phyloP scores from a whole-genome alignment of 64 coral and sea anemone species.

The Anthopleura sola region DNA sequence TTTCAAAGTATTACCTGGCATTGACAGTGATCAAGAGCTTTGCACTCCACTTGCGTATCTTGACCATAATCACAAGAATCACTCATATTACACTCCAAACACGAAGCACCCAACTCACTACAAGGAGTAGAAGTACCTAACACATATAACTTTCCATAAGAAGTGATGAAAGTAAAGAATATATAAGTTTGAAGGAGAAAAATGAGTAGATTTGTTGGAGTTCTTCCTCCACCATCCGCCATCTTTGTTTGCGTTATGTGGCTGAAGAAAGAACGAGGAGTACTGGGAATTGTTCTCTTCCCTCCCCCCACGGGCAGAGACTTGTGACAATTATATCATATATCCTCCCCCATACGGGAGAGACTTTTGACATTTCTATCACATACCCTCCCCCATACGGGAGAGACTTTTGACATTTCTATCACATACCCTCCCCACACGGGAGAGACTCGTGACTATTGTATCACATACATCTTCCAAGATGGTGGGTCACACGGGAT shows the following conservation, averaged over 20 bases:
- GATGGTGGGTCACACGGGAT: constrained; percentile 76
- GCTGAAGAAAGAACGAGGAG: background rate
- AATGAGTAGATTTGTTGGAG: background rate
- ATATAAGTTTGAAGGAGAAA: background rate
- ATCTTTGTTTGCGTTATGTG: constrained; percentile 17
- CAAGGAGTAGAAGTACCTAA: constrained; percentile 7
- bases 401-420: constrained; percentile 75
- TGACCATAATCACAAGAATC: constrained; percentile 87
- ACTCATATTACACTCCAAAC: constrained; percentile 58
- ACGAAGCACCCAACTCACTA: constrained; percentile 60
- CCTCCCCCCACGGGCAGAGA: background rate
- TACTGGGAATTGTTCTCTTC: constrained; percentile 24
- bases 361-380: constrained; percentile 81
- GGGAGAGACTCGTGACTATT: constrained; percentile 65
- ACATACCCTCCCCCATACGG: constrained; percentile 8
- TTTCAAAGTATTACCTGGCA: constrained; percentile 44
- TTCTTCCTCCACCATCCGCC: background rate
- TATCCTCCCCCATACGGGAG: constrained; percentile 7
- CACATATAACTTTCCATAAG: background rate
- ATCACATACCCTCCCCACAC: constrained; percentile 33
- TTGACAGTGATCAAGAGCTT: constrained; percentile 27
- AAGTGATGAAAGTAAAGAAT: constrained; percentile 24
- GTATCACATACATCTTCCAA: constrained; percentile 46
- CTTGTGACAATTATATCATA: background rate
- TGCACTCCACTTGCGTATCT: constrained; percentile 61